Base-by-base conservation (phyloP, 1,140 invertebrate species). In the Helicoverpa armigera region DNA sequence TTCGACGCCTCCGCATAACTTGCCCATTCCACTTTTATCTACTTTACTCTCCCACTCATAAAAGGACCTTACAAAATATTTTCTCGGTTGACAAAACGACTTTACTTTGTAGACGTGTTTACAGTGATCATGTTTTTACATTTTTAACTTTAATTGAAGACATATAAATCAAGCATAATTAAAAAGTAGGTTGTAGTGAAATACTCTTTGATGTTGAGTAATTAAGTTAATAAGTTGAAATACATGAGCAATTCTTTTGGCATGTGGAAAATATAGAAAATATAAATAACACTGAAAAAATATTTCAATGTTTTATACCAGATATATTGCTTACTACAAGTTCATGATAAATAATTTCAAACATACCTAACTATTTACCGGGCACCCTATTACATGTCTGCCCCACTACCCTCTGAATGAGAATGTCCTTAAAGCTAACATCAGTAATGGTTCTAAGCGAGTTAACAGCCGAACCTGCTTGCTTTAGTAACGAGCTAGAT, bases 1-100 rank as follows among this genome's bases (percentile, higher is more conserved):
- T 87, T 86, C 83, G 83, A 77, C 83, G 63, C 86, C 79, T 79
- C 60, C 50, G 78, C 80, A 79, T 78, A 75, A 85, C 79, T 82
- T 79, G 83, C 84, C 84, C 86, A 85, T 88, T 87, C 88, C 84
- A 87, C 82, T 88, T 89, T 90, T 91, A 91, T 92, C 87, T 88
- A 88, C 86, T 91, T 87, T 88, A 88, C 83, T 67, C 10, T 75
- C 86, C 70, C 76, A 85, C 82, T 88, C 86, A 86, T 89, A 89
- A 90, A 91, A 90, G 75, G 43, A 86, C 83, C 87, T 83, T 80
- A 43, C 80, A 83, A 85, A 73, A 85, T 90, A 87, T 87, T 87
- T 87, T 80, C 81, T 79, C 63, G 65, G 60, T 80, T 69, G 54
- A 73, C 70, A 73, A 31, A 65, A 65, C 23, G 35, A 77, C 56